Base-by-base conservation (phyloP, 2,113 vertebrate genomes). In the Syngnathus typhle region DNA sequence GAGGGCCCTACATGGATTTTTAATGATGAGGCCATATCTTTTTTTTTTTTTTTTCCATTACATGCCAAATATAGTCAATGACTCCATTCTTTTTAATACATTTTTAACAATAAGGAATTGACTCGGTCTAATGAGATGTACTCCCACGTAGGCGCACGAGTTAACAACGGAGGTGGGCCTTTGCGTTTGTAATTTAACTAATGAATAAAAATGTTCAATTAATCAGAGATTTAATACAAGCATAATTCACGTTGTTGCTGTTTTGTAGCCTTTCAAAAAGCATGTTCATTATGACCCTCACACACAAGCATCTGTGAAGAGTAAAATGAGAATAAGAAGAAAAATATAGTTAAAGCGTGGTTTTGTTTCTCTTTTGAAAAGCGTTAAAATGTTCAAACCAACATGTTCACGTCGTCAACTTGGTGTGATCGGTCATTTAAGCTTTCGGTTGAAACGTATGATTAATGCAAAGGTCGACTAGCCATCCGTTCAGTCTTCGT, bases 21-120 rank as follows among this genome's bases (percentile, higher is more conserved):
- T 92, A 91, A 91, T 91, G 88, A 90, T 79, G 82, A 88, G 85
- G 83, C 85, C 78, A 76, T 91, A 89, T 89, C 89, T 90, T 89
- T 89, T 23, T 36, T 36, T n/a, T 6, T 9, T 8, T 18, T 18
- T n/a, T 1, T 8, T 7, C 19, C 7, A 21, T 1, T 88, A 87
- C 88, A 86, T 79, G 84, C 87, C 87, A 90, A 89, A 89, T 88
- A 88, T 87, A 89, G 83, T 87, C 87, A 89, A 87, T 84, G 89
- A 87, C 88, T 91, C 85, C 84, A 88, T 90, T 89, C 83, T 78
- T 80, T 83, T 80, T 74, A 80, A 88, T 89, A 84, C 83, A 89
- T 90, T 90, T 88, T 89, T 90, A 89, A 91, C 85, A 81, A 78
- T 83, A 75, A 71, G 76, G 72, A 85, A 81, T 80, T 69, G 77